Base-by-base conservation (phyloP, 1,140 invertebrate genomes). In the Ladona fulva region DNA sequence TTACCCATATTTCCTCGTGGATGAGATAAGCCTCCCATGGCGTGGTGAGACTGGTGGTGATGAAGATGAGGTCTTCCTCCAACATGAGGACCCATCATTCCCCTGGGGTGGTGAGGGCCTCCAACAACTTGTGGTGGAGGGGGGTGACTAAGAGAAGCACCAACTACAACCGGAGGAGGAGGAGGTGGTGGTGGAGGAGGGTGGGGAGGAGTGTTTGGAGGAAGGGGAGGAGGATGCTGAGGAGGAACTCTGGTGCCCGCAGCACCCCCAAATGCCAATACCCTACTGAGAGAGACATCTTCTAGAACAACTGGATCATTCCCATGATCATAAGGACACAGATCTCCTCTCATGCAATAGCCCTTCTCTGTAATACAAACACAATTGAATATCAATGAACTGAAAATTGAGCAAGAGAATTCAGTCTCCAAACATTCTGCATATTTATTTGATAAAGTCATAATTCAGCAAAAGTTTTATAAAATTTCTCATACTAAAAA, bases 261-360 rank as follows among this genome's bases (percentile, higher is more conserved):
- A 77, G 76, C 24, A 44, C 74, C 19, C 78, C 79, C 79, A 75
- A 75, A 42, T 19, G 79, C 76, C 73, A 81, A 75, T 16, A 75
- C 73, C 29, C 19, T 16, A 80, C 85, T 83, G 37, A 90, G 88
- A 24, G 89, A 85, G 8, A 94, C 89, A 85, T 96, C 94, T 83
- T 98, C 96, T 19, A 98, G 86, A 3, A 98, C 94, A 0, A 98
- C 94, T 0, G 97, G 96, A 86, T 98, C 96, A 5, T 90, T 89
- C 19, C 97, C 97, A 86, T 99, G 97, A 87, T 98, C 96, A 88
- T 91, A 99, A 22, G 94, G 95, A 86, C 97, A 99, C 74, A 96
- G 89, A 85, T 98, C 96, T 11, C 97, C 97, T 37, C 94, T 88
- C 90, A 98, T 95, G 84, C 97, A 99, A 83, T 94, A 97, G 3